These are phyloP conservation scores for Platysternon megacephalum DNA, from an alignment of 2,113 vertebrate species.

Conservation along the genomic window DNA sequence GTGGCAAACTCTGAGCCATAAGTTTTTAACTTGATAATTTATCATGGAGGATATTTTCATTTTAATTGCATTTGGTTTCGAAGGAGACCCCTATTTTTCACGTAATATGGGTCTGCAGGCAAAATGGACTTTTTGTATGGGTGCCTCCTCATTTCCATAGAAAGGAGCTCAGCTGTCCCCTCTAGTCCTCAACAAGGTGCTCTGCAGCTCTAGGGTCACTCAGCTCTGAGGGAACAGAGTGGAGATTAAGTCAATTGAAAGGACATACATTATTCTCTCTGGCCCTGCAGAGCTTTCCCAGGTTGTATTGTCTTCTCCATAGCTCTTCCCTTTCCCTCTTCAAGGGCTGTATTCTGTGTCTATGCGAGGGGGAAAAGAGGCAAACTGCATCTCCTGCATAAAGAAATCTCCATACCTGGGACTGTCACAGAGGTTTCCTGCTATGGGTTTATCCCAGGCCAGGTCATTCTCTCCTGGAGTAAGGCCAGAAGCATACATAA, in stretches of 20 bases:
- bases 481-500: background rate
- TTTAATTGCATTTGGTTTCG: background rate
- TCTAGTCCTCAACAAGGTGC: background rate
- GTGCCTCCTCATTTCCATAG: background rate
- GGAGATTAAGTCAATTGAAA: background rate
- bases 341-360: background rate
- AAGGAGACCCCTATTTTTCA: background rate
- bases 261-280: background rate
- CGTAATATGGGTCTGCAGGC: background rate
- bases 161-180: background rate
- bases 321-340: background rate
- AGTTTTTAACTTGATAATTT: background rate
- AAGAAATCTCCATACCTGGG: background rate
- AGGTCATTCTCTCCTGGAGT: fast-evolving
- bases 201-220: background rate
- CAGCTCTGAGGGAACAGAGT: background rate
- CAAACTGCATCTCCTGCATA: background rate
- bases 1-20: background rate
- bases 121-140: background rate
- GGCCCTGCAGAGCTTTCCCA: background rate
- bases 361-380: background rate
- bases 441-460: background rate
- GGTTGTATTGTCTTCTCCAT: background rate
- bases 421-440: background rate
- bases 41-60: background rate